Evolutionary conservation across 2,797 vertebrate genomes (phyloP), one percentile per base, ranked within the genome.

Genomic region (Alcedo atthis): DNA sequence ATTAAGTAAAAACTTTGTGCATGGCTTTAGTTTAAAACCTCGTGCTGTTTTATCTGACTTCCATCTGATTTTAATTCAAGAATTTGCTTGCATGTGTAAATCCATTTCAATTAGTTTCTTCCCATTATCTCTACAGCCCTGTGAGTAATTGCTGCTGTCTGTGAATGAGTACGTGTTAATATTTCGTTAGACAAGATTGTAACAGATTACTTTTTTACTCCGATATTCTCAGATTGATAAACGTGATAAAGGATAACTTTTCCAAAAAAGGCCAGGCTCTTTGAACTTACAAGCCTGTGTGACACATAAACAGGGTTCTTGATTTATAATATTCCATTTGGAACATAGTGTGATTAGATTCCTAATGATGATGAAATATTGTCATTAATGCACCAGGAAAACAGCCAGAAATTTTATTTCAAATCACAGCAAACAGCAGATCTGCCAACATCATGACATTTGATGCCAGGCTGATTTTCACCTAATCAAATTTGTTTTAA

Each of bases 41-140:
- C 22, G 4, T 81, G 45, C 58, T n/a, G 26, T 91, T 90, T 91
- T 86, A 48, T 81, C 54, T 90, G 78, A 54, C 59, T 85, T 74
- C 37, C 79, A 63, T 91, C 68, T 93, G 64, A 80, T 94, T 96
- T 96, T 82, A 92, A 89, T 91, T 87, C 77, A 87, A 86, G 82
- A 73, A 85, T 91, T 86, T 87, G 61, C 69, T 78, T 90, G 71
- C 32, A 32, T 40, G 24, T 85, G 49, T 76, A 25, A 87, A 90
- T 66, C 48, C 28, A 75, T 84, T 96, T 91, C 85, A 83, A 25
- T 97, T 90, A 33, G 58, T 92, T 94, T 95, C 79, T 83, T 85
- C 61, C 45, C 67, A 69, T 94, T 96, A 73, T 93, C 64, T 81
- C 43, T 87, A 15, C 53, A 85, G 33, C 35, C 37, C 53, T 88